phyloP scores from a whole-genome alignment of 2,113 vertebrate species.

The Syrrhaptes paradoxus region DNA sequence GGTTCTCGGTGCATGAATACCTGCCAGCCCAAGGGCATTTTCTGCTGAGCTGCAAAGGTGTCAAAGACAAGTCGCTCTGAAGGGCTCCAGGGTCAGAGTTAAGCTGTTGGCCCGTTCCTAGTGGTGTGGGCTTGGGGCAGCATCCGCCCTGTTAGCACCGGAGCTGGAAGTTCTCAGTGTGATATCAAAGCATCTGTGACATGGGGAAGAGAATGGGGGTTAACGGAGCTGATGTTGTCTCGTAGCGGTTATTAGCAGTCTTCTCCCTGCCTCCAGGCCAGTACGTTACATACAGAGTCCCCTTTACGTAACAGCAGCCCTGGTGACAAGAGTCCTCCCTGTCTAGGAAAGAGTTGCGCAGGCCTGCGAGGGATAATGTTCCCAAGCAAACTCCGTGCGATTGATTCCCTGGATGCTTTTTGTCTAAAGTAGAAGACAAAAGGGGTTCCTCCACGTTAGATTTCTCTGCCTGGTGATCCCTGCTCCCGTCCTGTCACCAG shows the following conservation, averaged over 20 bases:
- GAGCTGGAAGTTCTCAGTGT: neutral
- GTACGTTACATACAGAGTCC: neutral
- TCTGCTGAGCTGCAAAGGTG: neutral
- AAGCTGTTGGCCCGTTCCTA: neutral
- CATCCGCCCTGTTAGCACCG: neutral
- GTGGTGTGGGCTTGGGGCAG: neutral
- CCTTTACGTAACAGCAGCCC: neutral
- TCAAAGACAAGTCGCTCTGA: neutral
- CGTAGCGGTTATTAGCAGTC: neutral
- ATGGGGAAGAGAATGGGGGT: neutral
- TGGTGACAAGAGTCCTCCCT: neutral
- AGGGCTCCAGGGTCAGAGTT: neutral
- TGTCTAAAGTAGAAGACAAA: neutral
- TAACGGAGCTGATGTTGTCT: neutral
- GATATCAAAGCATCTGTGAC: neutral
- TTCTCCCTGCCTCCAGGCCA: neutral
- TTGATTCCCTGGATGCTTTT: neutral
- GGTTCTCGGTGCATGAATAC: neutral
- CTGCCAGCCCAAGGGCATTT: neutral
- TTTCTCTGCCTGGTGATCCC: neutral
- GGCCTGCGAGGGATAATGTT: rapidly evolving
- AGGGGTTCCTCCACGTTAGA: neutral
- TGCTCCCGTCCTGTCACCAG: neutral
- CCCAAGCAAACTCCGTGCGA: neutral
- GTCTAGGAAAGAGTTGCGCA: neutral